These are phyloP conservation scores for Oryzias dopingdopingensis DNA, from an alignment of 2,797 vertebrate species.

Conservation along the genomic window DNA sequence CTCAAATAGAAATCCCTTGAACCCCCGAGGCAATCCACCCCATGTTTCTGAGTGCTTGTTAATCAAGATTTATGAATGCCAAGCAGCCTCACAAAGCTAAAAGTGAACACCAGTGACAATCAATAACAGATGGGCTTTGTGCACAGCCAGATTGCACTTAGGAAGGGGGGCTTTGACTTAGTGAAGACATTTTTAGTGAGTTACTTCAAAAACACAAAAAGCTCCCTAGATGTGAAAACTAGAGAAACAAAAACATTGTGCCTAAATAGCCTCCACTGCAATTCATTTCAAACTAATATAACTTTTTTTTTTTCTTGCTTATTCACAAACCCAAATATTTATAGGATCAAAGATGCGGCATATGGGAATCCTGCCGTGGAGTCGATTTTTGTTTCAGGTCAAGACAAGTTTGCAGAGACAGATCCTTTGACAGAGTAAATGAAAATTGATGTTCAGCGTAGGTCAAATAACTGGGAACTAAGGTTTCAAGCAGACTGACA, in stretches of 20 bases:
- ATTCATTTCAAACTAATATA: constrained; percentile 14
- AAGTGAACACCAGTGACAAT: constrained; percentile 41
- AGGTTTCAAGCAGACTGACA: constrained; percentile 23
- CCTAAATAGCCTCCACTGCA: constrained; percentile 9
- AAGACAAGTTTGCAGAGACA: constrained; percentile 25
- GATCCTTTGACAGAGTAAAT: constrained; percentile 25
- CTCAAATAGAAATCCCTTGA: constrained; percentile 27
- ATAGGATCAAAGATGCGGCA: constrained; percentile 43
- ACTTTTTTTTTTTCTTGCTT: constrained; percentile 3
- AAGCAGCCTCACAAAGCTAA: constrained; percentile 24
- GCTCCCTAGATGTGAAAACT: constrained; percentile 9
- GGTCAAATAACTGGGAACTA: constrained; percentile 21
- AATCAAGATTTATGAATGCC: constrained; percentile 27
- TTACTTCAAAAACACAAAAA: constrained; percentile 7
- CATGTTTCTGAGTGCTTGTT: constrained; percentile 7
- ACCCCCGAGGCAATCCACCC: constrained; percentile 12
- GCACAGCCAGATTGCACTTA: constrained; percentile 11
- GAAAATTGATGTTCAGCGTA: constrained; percentile 19
- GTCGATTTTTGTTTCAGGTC: constrained; percentile 17
- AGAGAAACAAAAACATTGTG: not conserved
- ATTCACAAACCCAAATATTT: constrained; percentile 38
- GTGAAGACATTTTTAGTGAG: constrained; percentile 22
- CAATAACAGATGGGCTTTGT: constrained; percentile 54
- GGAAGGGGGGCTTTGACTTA: constrained; percentile 12
- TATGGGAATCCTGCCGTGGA: constrained; percentile 36